Percentiles rank a stretch among this genome's conserved stretches.
Conservation (phyloP, 2,888 invertebrate species). For the Drosophila pseudotalamancana region DNA sequence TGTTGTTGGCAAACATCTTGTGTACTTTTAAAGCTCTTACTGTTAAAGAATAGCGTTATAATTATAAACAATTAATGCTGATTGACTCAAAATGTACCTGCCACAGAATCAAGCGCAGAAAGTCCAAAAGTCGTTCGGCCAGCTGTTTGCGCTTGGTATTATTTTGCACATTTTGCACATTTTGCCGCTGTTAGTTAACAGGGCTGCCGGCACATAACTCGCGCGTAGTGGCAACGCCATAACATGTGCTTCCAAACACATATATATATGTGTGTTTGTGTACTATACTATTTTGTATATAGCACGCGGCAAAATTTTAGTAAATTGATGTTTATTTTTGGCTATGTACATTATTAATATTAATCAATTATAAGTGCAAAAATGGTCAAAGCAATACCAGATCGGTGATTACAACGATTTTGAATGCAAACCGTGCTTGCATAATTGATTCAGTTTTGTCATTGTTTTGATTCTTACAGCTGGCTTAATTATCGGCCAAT, state of each 20-base stretch:
- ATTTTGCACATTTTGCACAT: conserved; percentile 37
- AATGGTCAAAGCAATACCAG: conserved; percentile 63
- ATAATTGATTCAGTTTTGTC: conserved; percentile 1
- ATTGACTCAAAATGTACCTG: conserved; percentile 24
- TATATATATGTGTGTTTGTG: neutral
- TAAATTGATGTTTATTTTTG: neutral
- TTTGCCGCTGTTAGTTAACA: conserved; percentile 24
- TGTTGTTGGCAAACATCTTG: conserved; percentile 79
- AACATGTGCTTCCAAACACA: conserved; percentile 6
- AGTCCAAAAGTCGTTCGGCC: conserved; percentile 66
- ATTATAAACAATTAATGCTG: conserved; percentile 18
- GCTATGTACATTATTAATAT: neutral
- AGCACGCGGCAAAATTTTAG: conserved; percentile 8
- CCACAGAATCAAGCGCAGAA: conserved; percentile 34
- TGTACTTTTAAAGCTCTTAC: neutral
- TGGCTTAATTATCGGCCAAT: conserved; percentile 84
- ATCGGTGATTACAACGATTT: conserved; percentile 56
- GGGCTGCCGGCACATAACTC: neutral
- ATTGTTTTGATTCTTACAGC: conserved; percentile 74
- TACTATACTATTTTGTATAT: conserved; percentile 3
- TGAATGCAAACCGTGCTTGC: no score
- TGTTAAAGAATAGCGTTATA: neutral
- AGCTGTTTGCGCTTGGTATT: conserved; percentile 38
- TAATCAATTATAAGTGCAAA: neutral
- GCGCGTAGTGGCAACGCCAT: conserved; percentile 4